Base-by-base conservation (phyloP, 2,797 vertebrate genomes). In the Peromyscus eremicus region DNA sequence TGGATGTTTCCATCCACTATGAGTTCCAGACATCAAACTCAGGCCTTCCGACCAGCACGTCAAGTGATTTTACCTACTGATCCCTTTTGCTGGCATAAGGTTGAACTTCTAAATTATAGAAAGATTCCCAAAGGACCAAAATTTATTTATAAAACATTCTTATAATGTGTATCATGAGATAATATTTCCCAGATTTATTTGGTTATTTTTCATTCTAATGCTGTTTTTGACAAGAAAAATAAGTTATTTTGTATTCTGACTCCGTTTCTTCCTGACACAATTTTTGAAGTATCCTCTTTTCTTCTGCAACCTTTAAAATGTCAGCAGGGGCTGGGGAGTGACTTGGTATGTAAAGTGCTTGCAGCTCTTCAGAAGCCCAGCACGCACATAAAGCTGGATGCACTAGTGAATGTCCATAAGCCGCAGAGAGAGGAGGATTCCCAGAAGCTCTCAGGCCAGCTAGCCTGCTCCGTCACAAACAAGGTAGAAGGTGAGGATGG, bases 121-220 rank as follows among this genome's bases (percentile, higher is more conserved):
- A 52, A 93, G 93, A 32, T 87, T 34, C 27, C 57, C 7, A 62
- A 60, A 83, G 5, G 25, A 23, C 1, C 40, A 85, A 29, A 88
- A 85, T 71, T 96, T 87, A 91, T 70, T 94, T 77, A 73, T 37
- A 93, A 94, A 76, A 46, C 60, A 89, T 40, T 92, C 3, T 14
- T 57, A 25, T 19, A 91, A 2, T 25, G 10, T 62, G 19, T 43
- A 49, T 66, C 77, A 55, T 88, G 43, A 82, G 49, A 80, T n/a
- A 77, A 79, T 3, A 32, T 55, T 82, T 90, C 16, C 37, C 40
- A 92, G 43, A 46, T n/a, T 82, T 37, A 82, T 83, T 87, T 95
- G 81, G 29, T 68, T 90, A 79, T 68, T 91, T 77, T 83, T 57
- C 11, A 79, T 85, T 80, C 81, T 52, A 77, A 68, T 92, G 25